A percentile compares a stretch with the other conserved stretches of the same genome.
Conservation (phyloP, 2,888 invertebrate species). For the Harpagoxenus sublaevis region DNA sequence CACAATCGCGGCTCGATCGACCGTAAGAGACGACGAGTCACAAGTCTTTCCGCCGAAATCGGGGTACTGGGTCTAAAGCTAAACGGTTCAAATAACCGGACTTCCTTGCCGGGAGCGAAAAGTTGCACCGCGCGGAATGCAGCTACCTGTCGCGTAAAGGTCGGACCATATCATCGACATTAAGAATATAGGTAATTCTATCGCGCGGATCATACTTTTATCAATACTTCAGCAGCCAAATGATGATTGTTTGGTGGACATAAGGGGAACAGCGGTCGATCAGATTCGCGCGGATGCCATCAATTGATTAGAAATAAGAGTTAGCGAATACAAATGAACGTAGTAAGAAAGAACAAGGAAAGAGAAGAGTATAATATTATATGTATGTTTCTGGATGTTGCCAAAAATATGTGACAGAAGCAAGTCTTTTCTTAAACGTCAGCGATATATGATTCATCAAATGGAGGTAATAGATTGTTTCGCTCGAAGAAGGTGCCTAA, state of each 20-base stretch:
- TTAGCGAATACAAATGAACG: neutral
- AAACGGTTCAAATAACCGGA: neutral
- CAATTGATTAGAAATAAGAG: neutral
- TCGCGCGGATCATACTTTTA: neutral
- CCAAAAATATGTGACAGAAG: neutral
- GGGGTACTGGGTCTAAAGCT: neutral
- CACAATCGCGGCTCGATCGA: constrained; percentile 64
- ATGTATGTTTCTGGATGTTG: neutral
- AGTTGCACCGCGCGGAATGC: constrained; percentile 3
- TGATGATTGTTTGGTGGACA: neutral
- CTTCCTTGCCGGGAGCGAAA: constrained; percentile 1
- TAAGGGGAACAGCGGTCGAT: neutral
- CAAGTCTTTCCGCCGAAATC: neutral
- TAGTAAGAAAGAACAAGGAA: neutral
- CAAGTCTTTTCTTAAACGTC: neutral
- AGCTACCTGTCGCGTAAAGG: neutral
- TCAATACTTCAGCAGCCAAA: neutral
- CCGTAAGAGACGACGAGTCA: constrained; percentile 61
- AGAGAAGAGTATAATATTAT: neutral
- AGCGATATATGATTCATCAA: neutral
- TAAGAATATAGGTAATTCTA: neutral
- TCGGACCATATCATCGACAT: neutral
- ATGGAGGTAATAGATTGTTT: neutral
- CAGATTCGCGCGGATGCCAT: neutral
- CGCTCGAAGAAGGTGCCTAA: neutral